A percentile compares a stretch with the other conserved stretches of the same genome.
Evolutionary conservation across 92 coral and sea anemone species (phyloP).

Genomic region (Porites divaricata): DNA sequence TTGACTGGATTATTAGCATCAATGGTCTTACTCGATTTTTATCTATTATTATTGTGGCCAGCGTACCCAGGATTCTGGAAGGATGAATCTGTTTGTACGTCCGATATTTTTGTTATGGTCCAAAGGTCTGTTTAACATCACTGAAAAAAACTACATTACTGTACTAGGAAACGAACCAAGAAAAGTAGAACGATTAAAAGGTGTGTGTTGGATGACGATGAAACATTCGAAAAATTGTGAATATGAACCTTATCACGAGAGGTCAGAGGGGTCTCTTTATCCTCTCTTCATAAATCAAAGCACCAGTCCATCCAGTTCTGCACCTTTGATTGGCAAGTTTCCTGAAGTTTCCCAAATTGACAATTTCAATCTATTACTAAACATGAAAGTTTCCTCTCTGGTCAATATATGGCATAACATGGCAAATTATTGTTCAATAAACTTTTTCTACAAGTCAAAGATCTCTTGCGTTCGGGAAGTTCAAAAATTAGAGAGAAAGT

Average conservation of each 20-base stretch:
- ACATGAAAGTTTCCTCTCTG: not conserved
- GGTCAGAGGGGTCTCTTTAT: too few species aligned
- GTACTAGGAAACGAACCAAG: not conserved
- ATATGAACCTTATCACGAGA: too few species aligned
- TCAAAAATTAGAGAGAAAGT: too few species aligned
- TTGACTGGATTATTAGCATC: too few species aligned
- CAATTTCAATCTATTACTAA: not conserved
- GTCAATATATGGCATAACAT: too few species aligned
- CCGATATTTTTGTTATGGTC: not conserved
- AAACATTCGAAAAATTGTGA: not conserved
- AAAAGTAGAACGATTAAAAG: not conserved
- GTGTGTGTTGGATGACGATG: not conserved
- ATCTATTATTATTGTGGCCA: too few species aligned
- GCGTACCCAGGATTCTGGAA: not conserved
- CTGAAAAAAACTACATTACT: too few species aligned
- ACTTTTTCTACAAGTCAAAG: too few species aligned
- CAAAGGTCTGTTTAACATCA: not conserved
- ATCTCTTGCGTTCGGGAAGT: too few species aligned
- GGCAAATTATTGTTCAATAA: too few species aligned
- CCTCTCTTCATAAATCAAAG: not conserved
- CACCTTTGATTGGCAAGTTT: constrained; percentile 3
- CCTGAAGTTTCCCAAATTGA: not conserved
- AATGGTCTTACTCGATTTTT: not conserved
- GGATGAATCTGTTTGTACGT: not conserved
- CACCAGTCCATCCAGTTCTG: not conserved